Conservation (phyloP, 2,113 vertebrate genomes). For the Cinclus mexicanus region DNA sequence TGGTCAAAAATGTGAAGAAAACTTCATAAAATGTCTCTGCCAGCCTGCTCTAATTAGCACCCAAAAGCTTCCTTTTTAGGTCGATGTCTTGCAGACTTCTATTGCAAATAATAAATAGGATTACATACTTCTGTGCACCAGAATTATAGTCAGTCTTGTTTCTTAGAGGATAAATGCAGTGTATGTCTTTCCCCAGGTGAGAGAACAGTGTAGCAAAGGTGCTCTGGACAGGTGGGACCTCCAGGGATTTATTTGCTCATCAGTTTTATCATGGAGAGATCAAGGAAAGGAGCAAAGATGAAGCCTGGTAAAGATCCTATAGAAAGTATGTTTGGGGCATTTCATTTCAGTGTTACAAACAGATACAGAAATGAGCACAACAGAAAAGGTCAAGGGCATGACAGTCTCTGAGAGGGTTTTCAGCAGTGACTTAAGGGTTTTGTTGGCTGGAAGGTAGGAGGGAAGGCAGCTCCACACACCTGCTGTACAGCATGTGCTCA, state of each 20-base stretch:
- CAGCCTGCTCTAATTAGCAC: not conserved
- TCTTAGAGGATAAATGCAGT: not conserved
- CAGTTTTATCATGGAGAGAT: not conserved
- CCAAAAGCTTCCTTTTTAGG: not conserved
- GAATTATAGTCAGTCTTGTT: not conserved
- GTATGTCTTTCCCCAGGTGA: not conserved
- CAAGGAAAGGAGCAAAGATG: not conserved
- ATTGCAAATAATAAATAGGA: not conserved
- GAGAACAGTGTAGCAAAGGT: fast-evolving
- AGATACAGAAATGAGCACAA: not conserved
- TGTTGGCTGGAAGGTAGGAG: not conserved
- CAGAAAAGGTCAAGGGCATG: not conserved
- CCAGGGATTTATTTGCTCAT: not conserved
- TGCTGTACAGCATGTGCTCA: not conserved
- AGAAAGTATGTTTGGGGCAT: not conserved
- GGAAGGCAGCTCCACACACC: not conserved
- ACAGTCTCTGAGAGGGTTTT: not conserved
- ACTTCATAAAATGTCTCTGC: not conserved
- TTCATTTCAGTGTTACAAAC: not conserved
- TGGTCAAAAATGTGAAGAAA: not conserved
- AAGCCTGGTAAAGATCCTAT: not conserved
- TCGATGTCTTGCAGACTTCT: not conserved
- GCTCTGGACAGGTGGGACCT: not conserved
- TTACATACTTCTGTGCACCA: not conserved
- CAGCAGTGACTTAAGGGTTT: not conserved